Conservation (phyloP, 2,797 vertebrate genomes). For the Channa striata region DNA sequence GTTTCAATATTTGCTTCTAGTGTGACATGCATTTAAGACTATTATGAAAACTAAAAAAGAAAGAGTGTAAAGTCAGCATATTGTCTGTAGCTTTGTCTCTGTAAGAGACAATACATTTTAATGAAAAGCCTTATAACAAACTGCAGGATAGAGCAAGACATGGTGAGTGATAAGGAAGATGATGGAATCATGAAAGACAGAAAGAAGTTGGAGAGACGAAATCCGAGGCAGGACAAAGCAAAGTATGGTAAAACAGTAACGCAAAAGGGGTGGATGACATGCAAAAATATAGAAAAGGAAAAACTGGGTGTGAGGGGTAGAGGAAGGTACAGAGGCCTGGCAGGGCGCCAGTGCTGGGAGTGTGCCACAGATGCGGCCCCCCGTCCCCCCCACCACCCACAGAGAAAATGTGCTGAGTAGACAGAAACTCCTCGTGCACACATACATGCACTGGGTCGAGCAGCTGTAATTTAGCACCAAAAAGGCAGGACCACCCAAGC, state of each 20-base stretch:
- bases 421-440: constrained; percentile 41
- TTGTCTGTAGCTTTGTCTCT: not conserved
- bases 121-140: too few species aligned
- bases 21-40: not conserved
- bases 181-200: too few species aligned
- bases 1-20: not conserved
- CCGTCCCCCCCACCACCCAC: constrained; percentile 2
- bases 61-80: not conserved
- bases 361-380: constrained; percentile 76
- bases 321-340: constrained; percentile 48
- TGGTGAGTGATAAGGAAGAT: too few species aligned
- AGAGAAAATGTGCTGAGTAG: constrained; percentile 73
- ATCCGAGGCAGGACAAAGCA: not conserved
- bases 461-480: constrained; percentile 12
- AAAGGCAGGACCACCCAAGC: constrained; percentile 46
- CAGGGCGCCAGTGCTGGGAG: constrained; percentile 52
- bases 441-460: not conserved
- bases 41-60: not conserved
- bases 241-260: too few species aligned
- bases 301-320: constrained; percentile 7
- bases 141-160: too few species aligned
- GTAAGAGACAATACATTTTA: not conserved
- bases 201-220: not conserved
- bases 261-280: not conserved
- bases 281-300: constrained; percentile 34